phyloP scores from a whole-genome alignment of 2,113 vertebrate genomes.

The Silurus glanis region DNA sequence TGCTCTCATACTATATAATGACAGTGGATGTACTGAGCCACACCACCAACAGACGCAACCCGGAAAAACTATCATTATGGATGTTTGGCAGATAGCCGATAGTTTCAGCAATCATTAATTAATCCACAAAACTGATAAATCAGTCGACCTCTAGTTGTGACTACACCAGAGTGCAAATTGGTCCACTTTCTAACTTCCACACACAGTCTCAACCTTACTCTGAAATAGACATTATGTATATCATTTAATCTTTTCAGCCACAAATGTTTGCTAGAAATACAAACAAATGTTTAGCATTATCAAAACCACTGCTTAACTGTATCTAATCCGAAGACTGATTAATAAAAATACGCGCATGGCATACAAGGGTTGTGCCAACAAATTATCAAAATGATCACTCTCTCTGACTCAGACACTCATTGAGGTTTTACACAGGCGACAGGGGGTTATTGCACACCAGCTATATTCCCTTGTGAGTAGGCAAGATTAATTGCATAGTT shows the following conservation, averaged over 20 bases:
- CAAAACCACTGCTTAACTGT: not conserved
- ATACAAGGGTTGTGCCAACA: not conserved
- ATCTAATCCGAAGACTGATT: not conserved
- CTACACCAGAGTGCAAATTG: not conserved
- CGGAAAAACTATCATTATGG: too few relatives aligned
- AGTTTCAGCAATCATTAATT: too few relatives aligned
- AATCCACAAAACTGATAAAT: too few relatives aligned
- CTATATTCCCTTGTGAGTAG: conserved; percentile 13
- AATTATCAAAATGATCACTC: conserved; percentile 18
- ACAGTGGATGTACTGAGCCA: too few relatives aligned
- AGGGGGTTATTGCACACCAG: conserved; percentile 25
- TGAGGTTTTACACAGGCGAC: not conserved
- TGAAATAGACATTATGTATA: not conserved
- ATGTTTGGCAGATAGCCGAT: too few relatives aligned
- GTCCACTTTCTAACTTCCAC: not conserved
- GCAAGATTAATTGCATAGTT: conserved; percentile 53
- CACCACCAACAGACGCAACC: too few relatives aligned
- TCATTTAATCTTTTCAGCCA: not conserved
- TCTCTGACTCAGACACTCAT: not conserved
- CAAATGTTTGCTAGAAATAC: not conserved
- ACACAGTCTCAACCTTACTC: too few relatives aligned
- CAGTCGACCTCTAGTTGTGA: not conserved
- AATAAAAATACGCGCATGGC: not conserved
- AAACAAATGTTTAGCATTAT: not conserved
- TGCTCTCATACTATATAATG: too few relatives aligned